Conservation (phyloP, 2,113 vertebrate genomes). For the Mormoops blainvillei region DNA sequence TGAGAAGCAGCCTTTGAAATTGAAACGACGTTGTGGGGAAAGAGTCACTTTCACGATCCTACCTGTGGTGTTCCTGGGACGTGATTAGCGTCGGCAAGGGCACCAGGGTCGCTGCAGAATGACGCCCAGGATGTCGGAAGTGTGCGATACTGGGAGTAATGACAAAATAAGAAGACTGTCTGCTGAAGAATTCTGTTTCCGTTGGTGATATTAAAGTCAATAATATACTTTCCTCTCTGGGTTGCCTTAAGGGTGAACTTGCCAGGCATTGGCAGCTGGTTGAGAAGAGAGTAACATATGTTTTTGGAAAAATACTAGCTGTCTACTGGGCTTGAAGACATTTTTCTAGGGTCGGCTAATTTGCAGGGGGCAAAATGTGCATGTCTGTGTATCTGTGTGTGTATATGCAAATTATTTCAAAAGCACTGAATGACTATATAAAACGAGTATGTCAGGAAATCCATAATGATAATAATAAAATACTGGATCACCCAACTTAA, state of each 20-base stretch:
- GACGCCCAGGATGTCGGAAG: neutral
- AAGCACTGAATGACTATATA: neutral
- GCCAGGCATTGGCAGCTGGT: neutral
- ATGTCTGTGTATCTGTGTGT: neutral
- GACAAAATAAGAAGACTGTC: neutral
- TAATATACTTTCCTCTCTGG: slow-evolving; percentile 22
- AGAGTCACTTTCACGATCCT: neutral
- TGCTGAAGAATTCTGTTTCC: slow-evolving; percentile 30
- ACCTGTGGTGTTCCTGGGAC: neutral
- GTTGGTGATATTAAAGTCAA: neutral
- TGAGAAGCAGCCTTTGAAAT: slow-evolving; percentile 25
- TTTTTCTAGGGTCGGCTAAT: neutral
- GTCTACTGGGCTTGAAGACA: neutral
- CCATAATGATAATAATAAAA: neutral
- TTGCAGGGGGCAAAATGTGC: neutral
- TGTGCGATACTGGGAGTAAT: neutral
- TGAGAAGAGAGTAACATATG: neutral
- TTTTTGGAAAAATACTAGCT: neutral
- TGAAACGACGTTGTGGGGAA: neutral
- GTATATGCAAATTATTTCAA: neutral
- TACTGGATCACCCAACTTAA: neutral
- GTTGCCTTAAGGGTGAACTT: slow-evolving; percentile 30
- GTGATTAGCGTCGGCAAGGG: neutral
- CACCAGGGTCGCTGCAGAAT: neutral
- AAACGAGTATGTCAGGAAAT: neutral